phyloP scores from a whole-genome alignment of 2,113 vertebrate genomes.

The Oostethus manadensis region DNA sequence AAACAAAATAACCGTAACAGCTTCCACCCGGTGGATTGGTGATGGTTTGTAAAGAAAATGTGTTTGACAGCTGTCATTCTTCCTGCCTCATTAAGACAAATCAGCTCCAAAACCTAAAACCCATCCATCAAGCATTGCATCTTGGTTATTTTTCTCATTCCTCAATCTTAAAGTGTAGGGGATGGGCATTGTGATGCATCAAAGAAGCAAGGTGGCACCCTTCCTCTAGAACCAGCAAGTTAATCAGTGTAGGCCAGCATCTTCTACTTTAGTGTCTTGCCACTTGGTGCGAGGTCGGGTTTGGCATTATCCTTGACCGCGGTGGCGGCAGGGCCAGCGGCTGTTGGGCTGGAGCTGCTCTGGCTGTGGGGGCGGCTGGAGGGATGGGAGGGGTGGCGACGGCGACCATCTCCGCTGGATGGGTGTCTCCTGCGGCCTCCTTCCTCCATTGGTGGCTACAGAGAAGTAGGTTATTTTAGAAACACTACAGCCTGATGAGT shows the following conservation, averaged over 20 bases:
- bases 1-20: constrained; percentile 5
- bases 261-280: constrained; percentile 63
- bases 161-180: constrained; percentile 6
- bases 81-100: constrained; percentile 36
- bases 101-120: constrained; percentile 22
- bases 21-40: constrained; percentile 21
- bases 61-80: constrained; percentile 23
- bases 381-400: constrained; percentile 84
- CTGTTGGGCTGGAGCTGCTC: constrained; percentile 56
- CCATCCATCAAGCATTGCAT: constrained; percentile 32
- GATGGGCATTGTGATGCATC: background rate
- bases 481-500: too few relatives aligned
- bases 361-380: constrained; percentile 76
- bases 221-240: constrained; percentile 27
- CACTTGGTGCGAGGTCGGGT: constrained; percentile 59
- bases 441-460: constrained; percentile 92
- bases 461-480: too few relatives aligned
- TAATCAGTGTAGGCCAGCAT: constrained; percentile 50
- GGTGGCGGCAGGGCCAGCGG: constrained; percentile 53
- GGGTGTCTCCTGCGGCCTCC: constrained; percentile 84
- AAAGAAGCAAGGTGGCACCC: background rate
- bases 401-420: constrained; percentile 80
- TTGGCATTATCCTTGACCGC: constrained; percentile 80
- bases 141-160: constrained; percentile 20
- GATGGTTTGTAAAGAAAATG: constrained; percentile 21